Percentiles rank a stretch among this genome's conserved stretches.
Conservation (phyloP, 2,113 vertebrate genomes). For the Pseudonaja textilis region DNA sequence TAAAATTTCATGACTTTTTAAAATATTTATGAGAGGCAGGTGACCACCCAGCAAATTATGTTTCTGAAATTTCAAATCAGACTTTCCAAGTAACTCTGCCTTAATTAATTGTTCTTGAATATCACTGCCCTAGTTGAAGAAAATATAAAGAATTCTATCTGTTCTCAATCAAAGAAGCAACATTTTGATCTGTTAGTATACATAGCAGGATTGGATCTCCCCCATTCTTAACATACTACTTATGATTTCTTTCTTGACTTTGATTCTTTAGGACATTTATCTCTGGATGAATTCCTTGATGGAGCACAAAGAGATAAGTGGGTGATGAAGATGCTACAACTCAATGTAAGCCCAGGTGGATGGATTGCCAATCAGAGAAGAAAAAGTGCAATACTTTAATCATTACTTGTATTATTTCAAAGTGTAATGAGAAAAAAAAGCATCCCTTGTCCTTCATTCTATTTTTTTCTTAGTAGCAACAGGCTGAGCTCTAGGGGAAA, state of each 20-base stretch:
- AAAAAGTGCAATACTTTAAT: conserved; percentile 72
- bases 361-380: conserved; percentile 83
- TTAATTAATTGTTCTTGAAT: neutral
- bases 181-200: neutral
- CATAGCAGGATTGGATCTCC: neutral
- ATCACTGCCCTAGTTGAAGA: neutral
- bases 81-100: neutral
- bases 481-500: neutral
- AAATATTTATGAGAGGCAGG: neutral
- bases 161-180: neutral
- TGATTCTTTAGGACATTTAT: conserved; percentile 81
- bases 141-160: neutral
- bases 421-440: neutral
- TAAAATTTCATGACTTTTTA: neutral
- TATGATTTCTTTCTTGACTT: neutral
- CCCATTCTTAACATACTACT: neutral
- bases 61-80: neutral
- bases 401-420: neutral
- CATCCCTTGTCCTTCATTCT: neutral
- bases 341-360: conserved; percentile 84
- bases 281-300: conserved; percentile 88
- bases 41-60: neutral
- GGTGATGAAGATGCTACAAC: conserved; percentile 98
- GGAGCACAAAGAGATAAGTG: conserved; percentile 90
- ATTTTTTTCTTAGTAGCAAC: neutral